Evolutionary conservation across 2,113 vertebrate genomes (phyloP), one percentile per base, ranked within the genome.

Genomic region (Oxygymnocypris stewartii): DNA sequence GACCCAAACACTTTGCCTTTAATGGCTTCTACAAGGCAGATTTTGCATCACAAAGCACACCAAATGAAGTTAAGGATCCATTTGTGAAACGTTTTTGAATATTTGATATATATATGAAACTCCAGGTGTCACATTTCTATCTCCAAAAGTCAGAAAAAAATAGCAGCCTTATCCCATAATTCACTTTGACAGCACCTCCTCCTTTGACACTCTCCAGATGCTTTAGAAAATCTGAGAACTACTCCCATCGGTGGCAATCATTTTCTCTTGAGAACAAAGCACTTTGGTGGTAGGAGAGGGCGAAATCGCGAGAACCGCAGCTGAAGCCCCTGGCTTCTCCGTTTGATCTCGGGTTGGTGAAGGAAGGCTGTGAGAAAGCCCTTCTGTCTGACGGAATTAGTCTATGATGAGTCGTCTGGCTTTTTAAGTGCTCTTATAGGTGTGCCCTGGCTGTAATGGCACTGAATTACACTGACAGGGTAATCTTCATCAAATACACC

Each of bases 321-420:
- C 25, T 8, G 47, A 31, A 79, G 44, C 84, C 47, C 20, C 20
- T 85, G 84, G 75, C 84, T 85, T 54, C 28, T 37, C 35, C 23
- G 59, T 85, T 85, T 85, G 84, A 85, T 85, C 76, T 57, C 31
- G 14, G 44, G 59, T 51, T 77, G 67, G 59, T 77, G 44, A 44
- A 83, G 80, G 42, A 79, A 77, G 80, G 69, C 28, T 37, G 86
- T 77, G 59, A 84, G 28, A 77, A 77, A 87, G 51, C 67, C 40
- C 76, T 44, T 74, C 77, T 69, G 76, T 85, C 84, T 85, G 63
- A 79, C 49, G 54, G 84, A 85, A 85, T 79, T 79, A 85, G 77
- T 79, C 84, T 71, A 54, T 71, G 76, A 85, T 54, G 76, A 54
- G 40, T 37, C 13, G 71, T 74, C 47, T 20, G 82, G 69, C 44